Percentiles rank a stretch among this genome's conserved stretches.
Conservation (phyloP, 2,888 invertebrate species). For the Digitonthophagus gazella region DNA sequence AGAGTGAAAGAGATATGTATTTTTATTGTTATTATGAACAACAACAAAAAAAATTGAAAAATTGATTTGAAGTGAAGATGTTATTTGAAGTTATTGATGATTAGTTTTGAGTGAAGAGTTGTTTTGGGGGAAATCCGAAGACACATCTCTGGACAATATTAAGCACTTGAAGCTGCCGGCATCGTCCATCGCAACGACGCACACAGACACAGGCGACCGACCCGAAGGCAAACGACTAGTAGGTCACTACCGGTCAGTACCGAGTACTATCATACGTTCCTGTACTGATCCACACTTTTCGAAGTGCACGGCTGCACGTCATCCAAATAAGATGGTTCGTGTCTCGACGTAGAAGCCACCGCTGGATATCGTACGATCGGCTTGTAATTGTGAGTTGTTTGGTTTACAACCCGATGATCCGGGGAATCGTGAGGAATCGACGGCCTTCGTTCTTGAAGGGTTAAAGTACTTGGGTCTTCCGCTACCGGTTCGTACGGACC, state of each 20-base stretch:
- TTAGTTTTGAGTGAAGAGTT: too few relatives aligned
- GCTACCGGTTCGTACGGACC: slow-evolving; percentile 61
- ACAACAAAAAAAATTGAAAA: too few relatives aligned
- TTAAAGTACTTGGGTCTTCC: slow-evolving; percentile 62
- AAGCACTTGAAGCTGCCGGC: background rate
- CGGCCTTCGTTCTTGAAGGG: slow-evolving; percentile 51
- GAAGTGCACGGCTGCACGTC: slow-evolving; percentile 54
- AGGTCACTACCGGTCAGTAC: slow-evolving; percentile 28
- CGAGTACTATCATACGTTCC: slow-evolving; percentile 47
- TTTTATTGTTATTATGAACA: too few relatives aligned
- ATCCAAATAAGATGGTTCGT: slow-evolving; percentile 43
- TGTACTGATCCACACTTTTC: slow-evolving; percentile 48
- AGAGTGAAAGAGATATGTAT: background rate
- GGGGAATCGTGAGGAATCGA: slow-evolving; percentile 44
- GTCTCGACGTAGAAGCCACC: slow-evolving; percentile 54
- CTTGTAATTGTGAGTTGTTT: slow-evolving; percentile 51
- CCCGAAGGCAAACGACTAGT: slow-evolving; percentile 24
- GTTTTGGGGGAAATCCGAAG: background rate
- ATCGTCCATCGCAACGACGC: slow-evolving; percentile 13
- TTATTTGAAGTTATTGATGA: too few relatives aligned
- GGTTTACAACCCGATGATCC: slow-evolving; percentile 44
- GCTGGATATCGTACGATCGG: slow-evolving; percentile 46
- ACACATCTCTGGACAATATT: background rate
- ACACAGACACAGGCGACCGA: slow-evolving; percentile 18
- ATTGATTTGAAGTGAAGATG: background rate